Evolutionary conservation across 2,113 vertebrate genomes (phyloP), one percentile per base, ranked within the genome.

Genomic region (Lipophrys pholis): DNA sequence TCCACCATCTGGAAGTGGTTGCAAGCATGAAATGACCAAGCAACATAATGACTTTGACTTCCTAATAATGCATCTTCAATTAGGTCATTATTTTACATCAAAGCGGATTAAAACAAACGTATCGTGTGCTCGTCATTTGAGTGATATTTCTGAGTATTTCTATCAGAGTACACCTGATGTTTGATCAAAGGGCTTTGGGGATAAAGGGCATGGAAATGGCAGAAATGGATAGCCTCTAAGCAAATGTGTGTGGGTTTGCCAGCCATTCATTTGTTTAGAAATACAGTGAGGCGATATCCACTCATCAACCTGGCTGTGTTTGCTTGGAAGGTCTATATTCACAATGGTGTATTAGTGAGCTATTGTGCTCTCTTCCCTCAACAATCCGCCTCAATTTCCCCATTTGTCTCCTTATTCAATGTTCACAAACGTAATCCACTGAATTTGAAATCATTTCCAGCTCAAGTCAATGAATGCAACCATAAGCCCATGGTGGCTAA

Each of bases 1-100:
- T 89, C 53, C 78, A 75, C 90, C 91, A 93, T 92, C 90, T 92
- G 91, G 85, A 84, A 83, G 65, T 55, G 75, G 84, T 88, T 51
- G 73, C 74, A 36, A 36, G 56, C 79, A 76, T 75, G 66, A 81
- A 86, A 85, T 76, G 72, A 83, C 65, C 88, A 82, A 67, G 71
- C 72, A 73, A 63, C 16, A 35, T 54, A 72, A 81, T 75, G 70
- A 76, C 60, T 82, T 78, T 73, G 70, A 66, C 57, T 45, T 61
- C 54, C 46, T 60, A 56, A 86, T 73, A 36, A 38, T 6, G 35
- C 58, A 74, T 54, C 48, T 54, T 61, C 59, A 45, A 68, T 36
- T 58, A n/a, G 40, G 61, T 64, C 45, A 62, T 49, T 61, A 16
- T 60, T 51, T 69, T 46, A 62, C 21, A 68, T 46, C 36, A 71